These are phyloP conservation scores for Hypena proboscidalis DNA, from an alignment of 2,888 invertebrate genomes.

Conservation along the genomic window DNA sequence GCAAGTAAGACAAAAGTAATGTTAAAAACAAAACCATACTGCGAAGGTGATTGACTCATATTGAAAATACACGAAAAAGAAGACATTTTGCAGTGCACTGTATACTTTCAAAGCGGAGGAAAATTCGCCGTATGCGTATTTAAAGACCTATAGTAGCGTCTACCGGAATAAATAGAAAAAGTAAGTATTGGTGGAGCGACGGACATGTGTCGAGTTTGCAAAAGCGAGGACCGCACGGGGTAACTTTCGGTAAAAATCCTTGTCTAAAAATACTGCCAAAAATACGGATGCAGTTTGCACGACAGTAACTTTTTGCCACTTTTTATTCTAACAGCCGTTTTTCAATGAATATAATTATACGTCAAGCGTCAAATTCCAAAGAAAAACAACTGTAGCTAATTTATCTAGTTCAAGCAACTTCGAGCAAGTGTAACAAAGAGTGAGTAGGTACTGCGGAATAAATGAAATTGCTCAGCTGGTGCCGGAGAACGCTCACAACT, in stretches of 20 bases:
- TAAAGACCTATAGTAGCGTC: slow-evolving; percentile 45
- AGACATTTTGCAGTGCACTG: slow-evolving; percentile 30
- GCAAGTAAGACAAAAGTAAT: no score
- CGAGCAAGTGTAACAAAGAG: slow-evolving; percentile 51
- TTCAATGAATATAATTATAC: slow-evolving; percentile 8
- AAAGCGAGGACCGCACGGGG: neutral
- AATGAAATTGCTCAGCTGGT: slow-evolving; percentile 62
- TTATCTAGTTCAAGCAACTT: slow-evolving; percentile 55
- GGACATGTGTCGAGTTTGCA: slow-evolving; percentile 4
- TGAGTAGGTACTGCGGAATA: slow-evolving; percentile 54
- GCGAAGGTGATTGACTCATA: neutral
- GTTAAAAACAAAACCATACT: no score
- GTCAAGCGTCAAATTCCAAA: slow-evolving; percentile 17
- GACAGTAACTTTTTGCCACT: neutral
- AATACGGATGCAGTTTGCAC: neutral
- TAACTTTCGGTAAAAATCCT: neutral
- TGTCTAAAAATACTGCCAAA: neutral
- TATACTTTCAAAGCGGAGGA: slow-evolving; percentile 46
- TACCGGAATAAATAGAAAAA: slow-evolving; percentile 49
- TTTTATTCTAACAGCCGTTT: neutral
- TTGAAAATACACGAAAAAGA: neutral
- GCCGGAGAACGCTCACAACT: slow-evolving; percentile 49
- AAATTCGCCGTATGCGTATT: slow-evolving; percentile 50
- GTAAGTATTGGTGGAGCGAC: slow-evolving; percentile 20
- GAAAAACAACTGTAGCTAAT: slow-evolving; percentile 41